Base-by-base conservation (phyloP, 2,888 invertebrate genomes). In the Lycaena phlaeas region DNA sequence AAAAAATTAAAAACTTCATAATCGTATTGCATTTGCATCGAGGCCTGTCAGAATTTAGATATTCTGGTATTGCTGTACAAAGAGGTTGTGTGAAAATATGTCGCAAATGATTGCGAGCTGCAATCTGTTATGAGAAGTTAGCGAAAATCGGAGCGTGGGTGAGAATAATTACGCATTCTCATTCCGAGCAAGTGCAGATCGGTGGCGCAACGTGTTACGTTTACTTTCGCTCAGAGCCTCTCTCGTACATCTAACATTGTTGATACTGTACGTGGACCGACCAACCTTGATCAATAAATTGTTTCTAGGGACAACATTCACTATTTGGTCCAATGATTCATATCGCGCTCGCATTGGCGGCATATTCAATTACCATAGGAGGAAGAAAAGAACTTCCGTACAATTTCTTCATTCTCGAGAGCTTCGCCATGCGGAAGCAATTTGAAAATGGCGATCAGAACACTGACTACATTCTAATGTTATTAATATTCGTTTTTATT, bases 71-170 rank as follows among this genome's bases (percentile, higher is more conserved):
- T 34, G 56, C 42, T 28, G 37, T 38, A 54, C 52, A 64, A 69
- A 69, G 60, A 69, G 66, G 51, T 66, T 59, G 64, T 73, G 73
- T 64, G 77, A 76, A 70, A 59, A 63, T 57, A 12, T 34, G 52
- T 51, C 56, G 54, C 61, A 59, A 59, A 64, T 56, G 58, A 45
- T 57, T 59, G 55, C 59, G 66, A 67, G 34, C 10, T 22, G 34
- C 22, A 34, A 34, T 34, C 34, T 57, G 64, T 68, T 70, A 74
- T 81, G 76, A 73, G 77, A 77, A 78, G 68, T 66, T 66, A 54
- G 46, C 63, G 58, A 68, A 74, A 79, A 78, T 71, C 68, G 54
- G 79, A 79, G 62, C 81, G 81, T 81, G 81, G 77, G 79, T 73
- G 64, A 68, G 39, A 30, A 66, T n/a, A n/a, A n/a, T 73, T 73